These are phyloP conservation scores for Eidolon helvum DNA, from an alignment of 2,113 vertebrate species.

Conservation along the genomic window DNA sequence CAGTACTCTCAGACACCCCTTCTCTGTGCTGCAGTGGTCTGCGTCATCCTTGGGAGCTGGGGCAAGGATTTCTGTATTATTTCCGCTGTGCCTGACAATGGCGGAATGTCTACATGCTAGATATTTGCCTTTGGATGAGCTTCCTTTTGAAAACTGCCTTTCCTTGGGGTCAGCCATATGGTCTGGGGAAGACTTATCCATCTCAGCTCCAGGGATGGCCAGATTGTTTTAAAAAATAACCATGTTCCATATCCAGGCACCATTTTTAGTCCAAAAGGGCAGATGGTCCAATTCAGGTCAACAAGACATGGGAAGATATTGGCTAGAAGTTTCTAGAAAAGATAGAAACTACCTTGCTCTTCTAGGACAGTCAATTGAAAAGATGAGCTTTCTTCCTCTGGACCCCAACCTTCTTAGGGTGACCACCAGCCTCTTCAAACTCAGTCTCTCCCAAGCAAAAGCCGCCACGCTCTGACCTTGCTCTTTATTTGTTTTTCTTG, in stretches of 20 bases:
- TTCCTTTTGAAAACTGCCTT: background rate
- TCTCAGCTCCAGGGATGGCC: background rate
- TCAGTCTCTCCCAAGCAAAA: background rate
- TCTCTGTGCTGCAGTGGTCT: background rate
- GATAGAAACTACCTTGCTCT: background rate
- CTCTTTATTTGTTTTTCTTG: background rate
- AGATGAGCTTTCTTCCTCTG: background rate
- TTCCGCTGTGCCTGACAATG: background rate
- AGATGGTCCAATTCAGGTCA: background rate
- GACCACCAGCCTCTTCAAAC: background rate
- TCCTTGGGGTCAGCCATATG: background rate
- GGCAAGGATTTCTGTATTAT: background rate
- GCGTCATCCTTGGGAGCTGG: background rate
- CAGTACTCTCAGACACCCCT: rapidly evolving
- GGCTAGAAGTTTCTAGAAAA: background rate
- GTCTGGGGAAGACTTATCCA: background rate
- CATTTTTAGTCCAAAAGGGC: background rate
- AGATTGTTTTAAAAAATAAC: background rate
- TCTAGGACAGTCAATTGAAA: background rate
- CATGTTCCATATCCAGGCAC: background rate
- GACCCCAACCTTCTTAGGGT: background rate
- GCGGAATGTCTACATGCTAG: too few relatives aligned
- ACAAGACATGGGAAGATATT: background rate
- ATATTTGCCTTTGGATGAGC: background rate
- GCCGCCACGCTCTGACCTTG: too few relatives aligned